phyloP scores from a whole-genome alignment of 2,888 invertebrate species.

The Tanypteryx hageni region DNA sequence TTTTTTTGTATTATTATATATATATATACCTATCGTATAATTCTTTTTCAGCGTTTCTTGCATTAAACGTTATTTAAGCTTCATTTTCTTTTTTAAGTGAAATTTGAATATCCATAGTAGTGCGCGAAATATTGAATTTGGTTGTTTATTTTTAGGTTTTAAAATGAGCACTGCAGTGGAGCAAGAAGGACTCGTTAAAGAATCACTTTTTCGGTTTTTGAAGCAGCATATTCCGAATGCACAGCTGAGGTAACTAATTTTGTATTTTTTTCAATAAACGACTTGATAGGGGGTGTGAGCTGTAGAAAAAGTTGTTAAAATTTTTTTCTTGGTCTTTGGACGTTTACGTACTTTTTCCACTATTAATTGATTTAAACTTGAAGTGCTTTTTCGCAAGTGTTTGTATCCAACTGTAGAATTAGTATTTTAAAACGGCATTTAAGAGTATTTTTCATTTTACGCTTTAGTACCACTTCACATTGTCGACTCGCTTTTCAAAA shows the following conservation, averaged over 20 bases:
- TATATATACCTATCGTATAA: no score
- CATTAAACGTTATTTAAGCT: no score
- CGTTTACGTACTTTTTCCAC: slow-evolving; percentile 20
- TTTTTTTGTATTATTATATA: no score
- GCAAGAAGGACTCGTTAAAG: slow-evolving; percentile 86
- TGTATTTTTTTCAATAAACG: slow-evolving; percentile 42
- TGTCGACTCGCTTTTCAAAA: no score
- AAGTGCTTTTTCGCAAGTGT: not conserved
- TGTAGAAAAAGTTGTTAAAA: slow-evolving; percentile 21
- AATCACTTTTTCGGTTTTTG: slow-evolving; percentile 89
- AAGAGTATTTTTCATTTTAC: no score
- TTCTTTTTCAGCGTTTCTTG: no score
- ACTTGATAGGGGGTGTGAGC: slow-evolving; percentile 46
- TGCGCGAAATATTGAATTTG: no score
- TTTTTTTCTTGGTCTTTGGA: slow-evolving; percentile 40
- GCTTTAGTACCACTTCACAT: no score
- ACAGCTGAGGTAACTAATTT: slow-evolving; percentile 79
- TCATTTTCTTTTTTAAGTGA: no score
- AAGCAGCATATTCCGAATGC: slow-evolving; percentile 88
- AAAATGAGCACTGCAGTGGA: slow-evolving; percentile 75
- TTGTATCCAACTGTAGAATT: no score
- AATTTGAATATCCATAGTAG: no score
- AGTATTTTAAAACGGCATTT: no score
- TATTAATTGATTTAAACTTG: not conserved
- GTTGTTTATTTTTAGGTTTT: not conserved